A percentile compares a stretch with the other conserved stretches of the same genome.
Conservation (phyloP, 2,797 vertebrate species). For the Sternotherus odoratus region DNA sequence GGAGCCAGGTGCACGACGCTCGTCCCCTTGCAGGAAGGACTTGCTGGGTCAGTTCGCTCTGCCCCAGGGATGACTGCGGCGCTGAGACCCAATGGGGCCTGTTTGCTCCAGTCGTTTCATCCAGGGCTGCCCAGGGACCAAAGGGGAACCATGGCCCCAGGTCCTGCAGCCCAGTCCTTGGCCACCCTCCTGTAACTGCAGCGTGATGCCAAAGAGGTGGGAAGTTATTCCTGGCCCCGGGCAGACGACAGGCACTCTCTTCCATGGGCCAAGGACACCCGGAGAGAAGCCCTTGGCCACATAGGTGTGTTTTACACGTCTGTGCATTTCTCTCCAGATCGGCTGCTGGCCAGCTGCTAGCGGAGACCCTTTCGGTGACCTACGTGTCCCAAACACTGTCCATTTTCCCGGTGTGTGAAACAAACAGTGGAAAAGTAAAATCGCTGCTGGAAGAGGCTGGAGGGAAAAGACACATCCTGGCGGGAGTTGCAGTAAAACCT, state of each 20-base stretch:
- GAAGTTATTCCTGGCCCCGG: neutral
- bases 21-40: neutral
- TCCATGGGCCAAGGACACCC: neutral
- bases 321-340: neutral
- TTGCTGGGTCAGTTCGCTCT: neutral
- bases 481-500: neutral
- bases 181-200: neutral
- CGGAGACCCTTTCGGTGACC: neutral
- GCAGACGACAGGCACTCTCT: neutral
- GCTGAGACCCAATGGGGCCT: neutral
- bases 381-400: neutral
- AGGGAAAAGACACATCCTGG: neutral
- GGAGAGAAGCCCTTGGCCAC: neutral
- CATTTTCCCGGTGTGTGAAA: neutral
- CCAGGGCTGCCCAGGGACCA: neutral
- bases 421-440: neutral
- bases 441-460: neutral
- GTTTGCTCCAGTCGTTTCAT: neutral
- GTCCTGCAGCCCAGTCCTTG: neutral
- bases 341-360: neutral
- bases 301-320: neutral
- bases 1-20: fast-evolving
- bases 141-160: neutral
- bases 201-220: neutral
- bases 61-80: neutral